phyloP scores from a whole-genome alignment of 1,140 invertebrate species.

The Lucilia sericata region DNA sequence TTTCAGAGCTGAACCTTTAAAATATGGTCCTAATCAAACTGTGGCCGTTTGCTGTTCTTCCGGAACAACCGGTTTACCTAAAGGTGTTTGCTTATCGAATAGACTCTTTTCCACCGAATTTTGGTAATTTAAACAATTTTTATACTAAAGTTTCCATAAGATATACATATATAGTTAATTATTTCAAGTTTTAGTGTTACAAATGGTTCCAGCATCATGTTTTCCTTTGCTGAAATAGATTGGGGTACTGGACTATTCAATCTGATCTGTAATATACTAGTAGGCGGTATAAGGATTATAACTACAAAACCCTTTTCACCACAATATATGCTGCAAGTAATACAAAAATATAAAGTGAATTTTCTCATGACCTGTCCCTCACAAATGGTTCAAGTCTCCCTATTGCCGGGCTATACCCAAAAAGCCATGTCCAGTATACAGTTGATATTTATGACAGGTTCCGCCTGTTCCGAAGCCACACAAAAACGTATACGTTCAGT shows the following conservation, averaged over 20 bases:
- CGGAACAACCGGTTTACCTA: constrained; percentile 82
- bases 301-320: constrained; percentile 58
- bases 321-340: constrained; percentile 59
- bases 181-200: constrained; percentile 41
- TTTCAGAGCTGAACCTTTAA: constrained; percentile 52
- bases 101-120: background rate
- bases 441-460: constrained; percentile 56
- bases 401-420: constrained; percentile 53
- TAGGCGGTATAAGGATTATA: constrained; percentile 57
- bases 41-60: constrained; percentile 71
- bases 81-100: constrained; percentile 78
- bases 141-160: background rate
- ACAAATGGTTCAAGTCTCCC: constrained; percentile 54
- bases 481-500: constrained; percentile 56
- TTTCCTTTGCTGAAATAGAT: constrained; percentile 62
- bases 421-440: constrained; percentile 53
- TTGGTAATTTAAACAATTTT: background rate
- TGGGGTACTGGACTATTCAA: constrained; percentile 61
- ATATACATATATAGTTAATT: background rate
- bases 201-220: constrained; percentile 58
- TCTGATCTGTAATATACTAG: constrained; percentile 56
- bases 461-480: constrained; percentile 53
- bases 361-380: constrained; percentile 55
- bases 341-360: constrained; percentile 62
- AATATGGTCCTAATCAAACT: constrained; percentile 54